Base-by-base conservation (phyloP, 2,888 invertebrate genomes). In the Leptopterna dolabrata region DNA sequence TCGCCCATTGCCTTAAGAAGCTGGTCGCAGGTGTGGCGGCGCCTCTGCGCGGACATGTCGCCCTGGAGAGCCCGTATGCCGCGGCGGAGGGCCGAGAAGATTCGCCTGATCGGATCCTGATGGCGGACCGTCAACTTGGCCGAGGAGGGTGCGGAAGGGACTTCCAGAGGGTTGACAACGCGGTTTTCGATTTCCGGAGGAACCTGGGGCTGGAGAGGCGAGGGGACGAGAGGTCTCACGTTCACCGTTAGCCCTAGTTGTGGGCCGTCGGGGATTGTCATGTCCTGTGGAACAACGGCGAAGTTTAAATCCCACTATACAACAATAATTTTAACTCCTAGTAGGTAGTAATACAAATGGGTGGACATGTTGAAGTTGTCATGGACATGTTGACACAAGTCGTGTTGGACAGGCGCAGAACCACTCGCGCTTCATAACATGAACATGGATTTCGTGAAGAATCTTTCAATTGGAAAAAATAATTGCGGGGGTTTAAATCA, bases 11-110 rank as follows among this genome's bases (percentile, higher is more conserved):
- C 73, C 41, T 41, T 73, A n/a, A 73, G 73, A 19, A 73, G 73
- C 14, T 73, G 73, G 73, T 73, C 73, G 36, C 73, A 73, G 73
- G 73, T 73, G 73, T 73, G 73, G 16, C 73, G 30, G 0, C 73
- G 30, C 9, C 73, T 14, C 19, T 73, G 73, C 16, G 73, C 73
- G 7, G 73, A 73, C 73, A 73, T 73, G 16, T 73, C 73, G 7
- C 73, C 73, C 36, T 36, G 73, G 41, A 73, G 73, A 7, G 73
- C 73, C 14, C 73, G 73, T 14, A 73, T 73, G 19, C 73, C 73
- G 13, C 73, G 73, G 16, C 73, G 30, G 41, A 73, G 73, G 0
- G 73, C 73, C 1, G 36, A 41, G 41, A 73, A 73, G 14, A 73
- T 73, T n/a, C 73, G 73, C 14, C 73, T 30, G 73, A 41, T 73